These are phyloP conservation scores for Spodoptera picta DNA, from an alignment of 2,888 invertebrate species.

Conservation along the genomic window DNA sequence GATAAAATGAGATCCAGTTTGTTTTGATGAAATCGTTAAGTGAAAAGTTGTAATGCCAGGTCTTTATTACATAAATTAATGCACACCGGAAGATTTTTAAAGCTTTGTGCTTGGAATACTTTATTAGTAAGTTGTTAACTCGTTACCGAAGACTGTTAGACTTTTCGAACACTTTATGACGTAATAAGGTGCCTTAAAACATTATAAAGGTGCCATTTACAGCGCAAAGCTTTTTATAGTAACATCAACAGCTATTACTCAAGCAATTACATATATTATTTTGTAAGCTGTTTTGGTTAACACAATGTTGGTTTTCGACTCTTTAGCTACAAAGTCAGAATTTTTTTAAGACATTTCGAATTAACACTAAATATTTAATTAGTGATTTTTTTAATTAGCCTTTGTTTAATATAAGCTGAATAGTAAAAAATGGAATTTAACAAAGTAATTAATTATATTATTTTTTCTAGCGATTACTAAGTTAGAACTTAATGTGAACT, in stretches of 20 bases:
- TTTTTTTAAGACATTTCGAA: too few species aligned
- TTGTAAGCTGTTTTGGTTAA: too few species aligned
- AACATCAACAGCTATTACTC: too few species aligned
- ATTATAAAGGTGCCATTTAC: not conserved
- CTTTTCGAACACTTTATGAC: slow-evolving; percentile 4
- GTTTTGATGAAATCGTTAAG: slow-evolving; percentile 80
- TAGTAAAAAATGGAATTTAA: too few species aligned
- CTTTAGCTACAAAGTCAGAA: too few species aligned
- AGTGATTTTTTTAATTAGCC: too few species aligned
- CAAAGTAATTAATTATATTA: too few species aligned
- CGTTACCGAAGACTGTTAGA: slow-evolving; percentile 7
- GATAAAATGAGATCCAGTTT: slow-evolving; percentile 85
- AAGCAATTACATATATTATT: too few species aligned
- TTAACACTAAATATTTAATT: not conserved
- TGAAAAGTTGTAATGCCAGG: slow-evolving; percentile 77
- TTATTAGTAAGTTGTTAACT: slow-evolving; percentile 14
- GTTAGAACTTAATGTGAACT: too few species aligned
- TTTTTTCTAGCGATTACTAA: too few species aligned
- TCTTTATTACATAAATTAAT: slow-evolving; percentile 59
- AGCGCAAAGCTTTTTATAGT: not conserved
- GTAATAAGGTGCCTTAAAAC: slow-evolving; percentile 2
- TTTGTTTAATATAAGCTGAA: not conserved
- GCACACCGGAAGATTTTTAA: slow-evolving; percentile 30
- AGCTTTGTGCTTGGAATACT: slow-evolving; percentile 42
- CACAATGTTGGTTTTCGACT: too few species aligned